Conservation (phyloP, 2,797 vertebrate genomes). For the Pangasius djambal region DNA sequence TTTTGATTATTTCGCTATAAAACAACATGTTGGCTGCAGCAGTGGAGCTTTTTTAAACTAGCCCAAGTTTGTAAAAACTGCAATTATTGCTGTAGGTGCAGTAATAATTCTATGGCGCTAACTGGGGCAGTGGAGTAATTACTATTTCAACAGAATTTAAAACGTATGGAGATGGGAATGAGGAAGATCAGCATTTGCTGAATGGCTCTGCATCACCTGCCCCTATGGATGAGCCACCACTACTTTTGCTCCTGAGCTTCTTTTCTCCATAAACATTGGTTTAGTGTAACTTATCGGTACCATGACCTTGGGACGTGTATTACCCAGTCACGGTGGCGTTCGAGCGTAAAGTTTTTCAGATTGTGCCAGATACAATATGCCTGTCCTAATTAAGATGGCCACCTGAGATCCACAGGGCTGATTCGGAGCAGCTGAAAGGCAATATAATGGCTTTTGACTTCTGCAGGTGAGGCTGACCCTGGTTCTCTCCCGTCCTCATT, state of each 20-base stretch:
- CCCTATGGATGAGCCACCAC: background rate
- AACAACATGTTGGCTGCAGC: background rate
- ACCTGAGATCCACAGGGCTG: conserved; percentile 39
- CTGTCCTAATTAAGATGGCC: conserved; percentile 49
- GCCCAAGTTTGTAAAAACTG: background rate
- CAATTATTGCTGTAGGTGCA: background rate
- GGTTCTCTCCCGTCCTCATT: conserved; percentile 62
- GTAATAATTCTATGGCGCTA: background rate
- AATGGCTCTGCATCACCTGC: no score
- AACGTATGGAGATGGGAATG: background rate
- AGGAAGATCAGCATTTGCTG: background rate
- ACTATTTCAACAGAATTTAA: background rate
- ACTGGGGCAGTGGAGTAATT: background rate
- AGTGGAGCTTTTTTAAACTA: background rate
- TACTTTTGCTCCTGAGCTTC: background rate
- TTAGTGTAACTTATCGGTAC: conserved; percentile 7
- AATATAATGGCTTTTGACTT: conserved; percentile 43
- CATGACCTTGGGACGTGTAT: conserved; percentile 13
- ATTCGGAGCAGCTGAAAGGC: conserved; percentile 27
- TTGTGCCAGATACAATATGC: conserved; percentile 44
- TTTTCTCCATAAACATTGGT: background rate
- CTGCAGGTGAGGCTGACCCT: conserved; percentile 32
- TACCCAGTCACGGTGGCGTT: conserved; percentile 23
- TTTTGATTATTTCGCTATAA: background rate
- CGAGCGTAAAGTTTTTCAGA: conserved; percentile 34